Base-by-base conservation (phyloP, 2,113 vertebrate genomes). In the Lonchura striata region DNA sequence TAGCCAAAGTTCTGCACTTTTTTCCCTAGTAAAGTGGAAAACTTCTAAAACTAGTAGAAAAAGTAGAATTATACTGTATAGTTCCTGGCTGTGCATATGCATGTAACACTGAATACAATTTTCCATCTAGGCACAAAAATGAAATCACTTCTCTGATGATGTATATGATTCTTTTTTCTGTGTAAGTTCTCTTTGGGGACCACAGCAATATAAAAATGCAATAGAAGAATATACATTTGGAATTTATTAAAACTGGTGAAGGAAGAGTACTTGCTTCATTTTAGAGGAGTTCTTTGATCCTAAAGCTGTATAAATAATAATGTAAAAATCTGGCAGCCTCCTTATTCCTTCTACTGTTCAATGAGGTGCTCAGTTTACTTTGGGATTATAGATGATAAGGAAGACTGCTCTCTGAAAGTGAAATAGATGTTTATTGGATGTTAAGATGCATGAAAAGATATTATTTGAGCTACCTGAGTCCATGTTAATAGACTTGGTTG, bases 321-420 rank as follows among this genome's bases (percentile, higher is more conserved):
- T 77, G 23, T 74, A 64, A 79, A 94, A 94, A 72, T 76, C 72
- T 71, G 50, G 4, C 44, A 81, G 41, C 68, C 35, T 83, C 17
- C 60, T 66, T 88, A 76, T 83, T 82, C 23, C 20, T 81, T 52
- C 59, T 37, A 18, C 42, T 64, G 33, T 81, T 86, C 47, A 61
- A 4, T 41, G 57, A 81, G 53, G 21, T 68, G 25, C 60, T 86
- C 35, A 78, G 50, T 95, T 93, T 92, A 33, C 63, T 69, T 52
- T 90, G 78, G 84, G 84, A 84, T 83, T 96, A 78, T 13, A 80
- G 72, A 63, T 52, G 10, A 93, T 95, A 96, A 91, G 71, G n/a
- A 96, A 61, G 30, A 18, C 25, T 88, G 70, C 66, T 84, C 52
- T 53, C 37, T 69, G 70, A 77, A 86, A 94, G 64, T 59, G 21